Evolutionary conservation across 2,797 vertebrate genomes (phyloP).

Genomic region (Trachops cirrhosus): DNA sequence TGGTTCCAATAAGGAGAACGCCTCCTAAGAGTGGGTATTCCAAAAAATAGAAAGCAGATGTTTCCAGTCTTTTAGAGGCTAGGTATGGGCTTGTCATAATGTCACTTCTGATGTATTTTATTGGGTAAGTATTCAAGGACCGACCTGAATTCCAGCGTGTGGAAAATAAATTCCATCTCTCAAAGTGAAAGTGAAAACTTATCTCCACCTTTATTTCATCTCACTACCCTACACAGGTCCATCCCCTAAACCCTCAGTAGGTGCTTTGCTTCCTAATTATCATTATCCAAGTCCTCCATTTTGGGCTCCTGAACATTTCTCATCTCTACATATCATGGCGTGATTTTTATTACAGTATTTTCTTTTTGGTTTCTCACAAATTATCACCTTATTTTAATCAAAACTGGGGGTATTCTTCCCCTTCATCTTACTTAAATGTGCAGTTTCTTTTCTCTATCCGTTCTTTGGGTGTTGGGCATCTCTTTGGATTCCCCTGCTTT

Average conservation of each 20-base stretch:
- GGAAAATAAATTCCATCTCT: not conserved
- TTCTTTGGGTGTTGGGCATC: not conserved
- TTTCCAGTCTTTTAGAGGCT: not conserved
- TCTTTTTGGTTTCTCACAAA: not conserved
- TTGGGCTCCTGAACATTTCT: not conserved
- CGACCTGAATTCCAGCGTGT: not conserved
- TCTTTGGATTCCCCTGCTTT: not conserved
- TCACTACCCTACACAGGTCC: not conserved
- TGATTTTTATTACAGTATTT: not conserved
- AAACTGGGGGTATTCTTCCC: not conserved
- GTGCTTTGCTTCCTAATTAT: not conserved
- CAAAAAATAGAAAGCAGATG: not conserved
- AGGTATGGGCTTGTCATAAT: not conserved
- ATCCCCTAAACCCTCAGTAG: not conserved
- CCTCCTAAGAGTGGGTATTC: not conserved
- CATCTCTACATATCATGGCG: not conserved
- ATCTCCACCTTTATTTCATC: not conserved
- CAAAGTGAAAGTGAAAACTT: not conserved
- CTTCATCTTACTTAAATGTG: not conserved
- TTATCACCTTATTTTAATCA: not conserved
- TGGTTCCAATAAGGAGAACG: not conserved
- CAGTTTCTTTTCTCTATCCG: rapidly evolving
- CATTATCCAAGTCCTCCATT: not conserved
- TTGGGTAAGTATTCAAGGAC: not conserved
- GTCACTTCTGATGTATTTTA: not conserved